Evolutionary conservation across 2,113 vertebrate genomes (phyloP), one percentile per base, ranked within the genome.

Genomic region (Zosterops japonicus): DNA sequence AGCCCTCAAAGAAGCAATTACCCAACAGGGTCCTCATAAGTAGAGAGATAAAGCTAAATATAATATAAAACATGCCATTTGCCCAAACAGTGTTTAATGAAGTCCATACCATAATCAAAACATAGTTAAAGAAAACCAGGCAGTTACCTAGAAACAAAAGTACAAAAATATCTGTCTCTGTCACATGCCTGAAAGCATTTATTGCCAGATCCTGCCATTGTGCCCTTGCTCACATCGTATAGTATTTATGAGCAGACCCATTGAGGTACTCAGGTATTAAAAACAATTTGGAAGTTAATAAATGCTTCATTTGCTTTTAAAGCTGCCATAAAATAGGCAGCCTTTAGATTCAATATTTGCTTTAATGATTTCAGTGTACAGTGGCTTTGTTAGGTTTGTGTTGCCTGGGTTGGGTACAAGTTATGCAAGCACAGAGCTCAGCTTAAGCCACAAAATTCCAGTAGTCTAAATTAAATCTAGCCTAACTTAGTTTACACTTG

Each of bases 61-160:
- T 87, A 91, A 83, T 83, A 94, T 88, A 92, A 94, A 83, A 76
- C 92, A 87, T 93, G 52, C 59, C 39, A 59, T 88, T 96, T 96
- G 50, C 89, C 87, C 94, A 80, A 97, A 89, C 87, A 84, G 71
- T 93, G 56, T 89, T 95, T 96, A 97, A 97, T 82, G 95, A 96
- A 91, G 95, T 86, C 94, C 87, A 94, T 95, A 96, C 95, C 90
- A 77, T 88, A 96, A 93, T 88, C 84, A 96, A 97, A 98, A 97
- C 93, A 97, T 52, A 67, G 94, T 89, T 97, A 97, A 98, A 97
- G 82, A 97, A 93, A 93, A 52, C n/a, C 56, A 87, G 60, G 27
- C 72, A 83, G 97, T 98, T 94, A 97, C 97, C 95, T 98, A 97
- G 97, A 97, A 97, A 98, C 97, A 87, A 95, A 85, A 94, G 95